Base-by-base conservation (phyloP, 2,888 invertebrate species). In the Piscicola geometra region DNA sequence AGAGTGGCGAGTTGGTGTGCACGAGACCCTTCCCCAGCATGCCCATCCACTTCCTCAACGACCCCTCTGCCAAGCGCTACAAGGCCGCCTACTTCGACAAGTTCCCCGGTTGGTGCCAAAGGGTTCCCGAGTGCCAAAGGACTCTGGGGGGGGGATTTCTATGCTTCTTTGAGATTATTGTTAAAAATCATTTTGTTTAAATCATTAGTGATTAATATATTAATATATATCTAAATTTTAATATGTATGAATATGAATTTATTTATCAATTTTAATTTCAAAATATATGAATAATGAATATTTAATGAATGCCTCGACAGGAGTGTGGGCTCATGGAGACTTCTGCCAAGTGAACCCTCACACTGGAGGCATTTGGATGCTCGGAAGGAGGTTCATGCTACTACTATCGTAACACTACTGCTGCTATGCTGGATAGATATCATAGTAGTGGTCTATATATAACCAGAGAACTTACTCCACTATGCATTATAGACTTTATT, bases 311-410 rank as follows among this genome's bases (percentile, higher is more conserved):
- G n/a, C n/a, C 60, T 18, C n/a, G 76, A 1, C 81, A 81, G 87
- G 86, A 78, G 86, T 88, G 9, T 89, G 89, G 89, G 86, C 87
- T 0, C 89, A 89, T 82, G 88, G 88, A 0, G 89, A 89, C 81
- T 88, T 85, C 80, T 87, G 87, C 79, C 79, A 84, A 56, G 84
- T 88, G 76, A 87, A 85, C 81, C 82, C 85, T 9, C 64, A 81
- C 18, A 88, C 88, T 3, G 86, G 86, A n/a, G 88, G 88, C n/a
- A 84, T 88, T 28, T 82, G 85, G n/a, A 89, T 89, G 88, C 82
- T 88, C 18, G 89, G 89, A 9, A 82, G 88, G 78, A 87, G 85
- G 84, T 88, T 9, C 18, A 33, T 50, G 28, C n/a, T n/a, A n/a
- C n/a, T n/a, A n/a, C n/a, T n/a, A 18, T 50, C 52, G n/a, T 50